Evolutionary conservation across 1,140 invertebrate species (phyloP).

Genomic region (Eupeodes corollae): DNA sequence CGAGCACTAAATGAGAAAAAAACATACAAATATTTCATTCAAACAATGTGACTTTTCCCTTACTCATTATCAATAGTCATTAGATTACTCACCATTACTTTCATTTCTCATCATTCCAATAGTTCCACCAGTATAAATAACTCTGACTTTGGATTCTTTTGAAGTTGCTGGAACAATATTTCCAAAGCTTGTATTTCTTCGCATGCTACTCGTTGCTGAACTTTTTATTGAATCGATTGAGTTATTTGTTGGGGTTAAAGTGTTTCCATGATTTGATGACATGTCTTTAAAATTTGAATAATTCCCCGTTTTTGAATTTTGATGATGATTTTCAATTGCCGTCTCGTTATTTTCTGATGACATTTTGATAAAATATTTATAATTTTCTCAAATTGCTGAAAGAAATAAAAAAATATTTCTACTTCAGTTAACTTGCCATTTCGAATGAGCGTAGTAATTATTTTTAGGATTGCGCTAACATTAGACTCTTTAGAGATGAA

Average conservation of each 20-base stretch:
- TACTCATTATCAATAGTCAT: neutral
- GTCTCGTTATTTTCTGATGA: no score
- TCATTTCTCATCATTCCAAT: conserved; percentile 76
- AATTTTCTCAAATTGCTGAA: no score
- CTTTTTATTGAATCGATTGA: neutral
- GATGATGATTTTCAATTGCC: no score
- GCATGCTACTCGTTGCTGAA: conserved; percentile 3
- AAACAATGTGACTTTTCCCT: neutral
- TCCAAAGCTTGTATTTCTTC: conserved; percentile 24
- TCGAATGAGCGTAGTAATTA: no score
- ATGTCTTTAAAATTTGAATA: no score
- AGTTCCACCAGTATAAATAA: conserved; percentile 79
- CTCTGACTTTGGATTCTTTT: conserved; percentile 51
- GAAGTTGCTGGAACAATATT: conserved; percentile 21
- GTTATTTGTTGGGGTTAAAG: neutral
- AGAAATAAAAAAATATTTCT: no score
- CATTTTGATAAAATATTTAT: no score
- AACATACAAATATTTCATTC: neutral
- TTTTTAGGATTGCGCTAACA: no score
- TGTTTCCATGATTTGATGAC: no score
- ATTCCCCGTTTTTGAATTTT: no score
- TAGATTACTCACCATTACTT: conserved; percentile 47
- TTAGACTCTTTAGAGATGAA: no score
- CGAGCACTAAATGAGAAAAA: conserved; percentile 41
- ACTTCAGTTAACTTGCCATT: no score